These are phyloP conservation scores for Hydrozoanthus tunicans DNA, from an alignment of 64 coral and sea anemone species.

Conservation along the genomic window DNA sequence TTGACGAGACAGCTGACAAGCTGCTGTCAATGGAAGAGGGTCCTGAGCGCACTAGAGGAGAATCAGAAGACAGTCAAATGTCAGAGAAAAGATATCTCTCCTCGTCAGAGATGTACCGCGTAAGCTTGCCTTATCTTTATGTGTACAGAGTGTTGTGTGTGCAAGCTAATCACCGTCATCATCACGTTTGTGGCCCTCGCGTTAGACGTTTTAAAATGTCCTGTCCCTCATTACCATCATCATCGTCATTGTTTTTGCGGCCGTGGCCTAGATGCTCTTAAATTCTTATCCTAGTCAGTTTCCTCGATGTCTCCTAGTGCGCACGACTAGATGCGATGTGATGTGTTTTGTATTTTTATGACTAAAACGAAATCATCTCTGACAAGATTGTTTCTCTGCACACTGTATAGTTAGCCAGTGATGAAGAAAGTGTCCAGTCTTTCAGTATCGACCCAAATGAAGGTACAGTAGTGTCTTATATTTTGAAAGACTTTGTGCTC, in stretches of 20 bases:
- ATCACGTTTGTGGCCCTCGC: not conserved
- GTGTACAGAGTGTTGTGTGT: too few species aligned
- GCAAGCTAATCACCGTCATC: too few species aligned
- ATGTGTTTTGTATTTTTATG: too few species aligned
- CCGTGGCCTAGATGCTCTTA: not conserved
- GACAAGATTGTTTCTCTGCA: not conserved
- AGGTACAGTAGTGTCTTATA: not conserved
- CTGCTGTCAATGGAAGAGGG: not conserved
- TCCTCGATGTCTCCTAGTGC: too few species aligned
- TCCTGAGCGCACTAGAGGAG: constrained; percentile 1
- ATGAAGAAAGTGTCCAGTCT: constrained; percentile 69
- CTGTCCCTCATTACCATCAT: not conserved
- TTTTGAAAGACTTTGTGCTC: too few species aligned
- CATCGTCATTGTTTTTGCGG: not conserved
- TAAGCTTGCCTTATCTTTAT: not conserved
- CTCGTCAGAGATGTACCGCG: constrained; percentile 49
- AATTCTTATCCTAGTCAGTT: too few species aligned
- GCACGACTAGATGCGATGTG: too few species aligned
- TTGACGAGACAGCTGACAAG: not conserved
- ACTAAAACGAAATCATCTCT: too few species aligned
- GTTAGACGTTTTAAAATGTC: not conserved
- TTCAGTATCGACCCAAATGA: constrained; percentile 38
- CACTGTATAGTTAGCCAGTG: constrained; percentile 76
- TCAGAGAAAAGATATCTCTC: constrained; percentile 55
- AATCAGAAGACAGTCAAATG: constrained; percentile 34